Evolutionary conservation across 2,797 vertebrate species (phyloP).

Genomic region (Labeo calbasu): DNA sequence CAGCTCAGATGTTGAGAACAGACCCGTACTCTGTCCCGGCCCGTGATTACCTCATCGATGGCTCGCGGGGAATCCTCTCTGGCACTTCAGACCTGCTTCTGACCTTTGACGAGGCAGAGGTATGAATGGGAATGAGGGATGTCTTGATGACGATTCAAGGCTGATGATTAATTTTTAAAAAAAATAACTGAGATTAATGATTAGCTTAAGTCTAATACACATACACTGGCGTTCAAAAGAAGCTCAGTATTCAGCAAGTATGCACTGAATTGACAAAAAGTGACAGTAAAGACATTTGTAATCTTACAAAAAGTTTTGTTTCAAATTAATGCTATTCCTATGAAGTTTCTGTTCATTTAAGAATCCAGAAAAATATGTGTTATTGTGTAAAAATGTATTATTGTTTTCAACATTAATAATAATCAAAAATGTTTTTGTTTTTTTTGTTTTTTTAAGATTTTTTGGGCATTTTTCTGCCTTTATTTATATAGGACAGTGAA

Average conservation of each 20-base stretch:
- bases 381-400: too few species aligned
- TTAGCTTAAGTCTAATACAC: not conserved
- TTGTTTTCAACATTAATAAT: not conserved
- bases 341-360: not conserved
- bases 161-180: not conserved
- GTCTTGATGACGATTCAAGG: not conserved
- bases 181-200: not conserved
- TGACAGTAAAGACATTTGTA: not conserved
- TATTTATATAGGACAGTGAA: too few species aligned
- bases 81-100: constrained; percentile 97
- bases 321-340: not conserved
- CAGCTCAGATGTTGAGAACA: constrained; percentile 94
- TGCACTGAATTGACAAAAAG: not conserved
- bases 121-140: constrained; percentile 60
- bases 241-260: not conserved
- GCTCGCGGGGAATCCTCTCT: constrained; percentile 97
- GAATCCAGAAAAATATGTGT: not conserved
- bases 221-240: not conserved
- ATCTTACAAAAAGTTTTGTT: not conserved
- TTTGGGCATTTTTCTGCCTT: too few species aligned
- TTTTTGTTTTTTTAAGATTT: too few species aligned
- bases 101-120: constrained; percentile 98
- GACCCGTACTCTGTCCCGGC: constrained; percentile 98
- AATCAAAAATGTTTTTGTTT: not conserved
- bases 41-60: constrained; percentile 96